A percentile compares a stretch with the other conserved stretches of the same genome.
phyloP scores from a whole-genome alignment of 2,113 vertebrate genomes.

The Eira barbara region DNA sequence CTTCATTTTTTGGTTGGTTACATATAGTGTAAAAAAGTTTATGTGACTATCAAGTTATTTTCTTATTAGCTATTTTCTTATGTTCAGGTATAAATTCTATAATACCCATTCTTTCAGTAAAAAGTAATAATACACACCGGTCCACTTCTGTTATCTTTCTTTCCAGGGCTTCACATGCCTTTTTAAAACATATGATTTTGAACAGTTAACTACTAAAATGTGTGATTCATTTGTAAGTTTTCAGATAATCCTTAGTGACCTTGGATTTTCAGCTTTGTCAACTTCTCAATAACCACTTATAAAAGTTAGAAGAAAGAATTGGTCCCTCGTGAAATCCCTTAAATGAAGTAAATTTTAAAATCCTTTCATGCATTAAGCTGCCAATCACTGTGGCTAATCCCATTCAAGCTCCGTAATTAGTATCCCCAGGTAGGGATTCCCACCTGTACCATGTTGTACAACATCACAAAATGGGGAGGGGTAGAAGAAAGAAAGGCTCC shows the following conservation, averaged over 20 bases:
- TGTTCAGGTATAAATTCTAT: not conserved
- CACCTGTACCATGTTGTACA: constrained; percentile 67
- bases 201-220: not conserved
- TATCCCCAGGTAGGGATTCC: constrained; percentile 66
- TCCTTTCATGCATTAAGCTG: constrained; percentile 59
- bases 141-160: not conserved
- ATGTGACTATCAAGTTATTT: not conserved
- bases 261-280: constrained; percentile 64
- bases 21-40: not conserved
- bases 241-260: constrained; percentile 51
- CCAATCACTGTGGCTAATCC: constrained; percentile 55
- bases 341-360: constrained; percentile 71
- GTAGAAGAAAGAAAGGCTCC: constrained; percentile 58
- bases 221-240: not conserved
- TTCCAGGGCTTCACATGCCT: not conserved
- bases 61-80: not conserved
- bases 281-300: not conserved
- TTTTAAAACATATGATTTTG: not conserved
- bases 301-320: constrained; percentile 33
- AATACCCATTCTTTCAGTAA: not conserved
- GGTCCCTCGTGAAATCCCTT: constrained; percentile 47
- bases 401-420: constrained; percentile 72
- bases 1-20: not conserved
- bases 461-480: constrained; percentile 45
- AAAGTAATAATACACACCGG: not conserved